phyloP scores from a whole-genome alignment of 2,888 invertebrate species.

The Dendrolimus pini region DNA sequence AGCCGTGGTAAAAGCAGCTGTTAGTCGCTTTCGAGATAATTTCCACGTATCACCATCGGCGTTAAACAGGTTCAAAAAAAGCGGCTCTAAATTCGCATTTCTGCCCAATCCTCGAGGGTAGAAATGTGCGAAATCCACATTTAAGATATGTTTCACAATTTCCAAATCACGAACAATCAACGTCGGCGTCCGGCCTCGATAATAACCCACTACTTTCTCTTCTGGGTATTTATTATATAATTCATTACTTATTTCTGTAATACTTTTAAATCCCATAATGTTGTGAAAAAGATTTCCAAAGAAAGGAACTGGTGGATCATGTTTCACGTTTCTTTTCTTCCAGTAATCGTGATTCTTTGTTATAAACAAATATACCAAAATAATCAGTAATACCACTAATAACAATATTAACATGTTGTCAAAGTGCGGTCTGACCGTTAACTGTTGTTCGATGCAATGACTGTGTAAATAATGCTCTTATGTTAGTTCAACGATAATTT shows the following conservation, averaged over 20 bases:
- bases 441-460: background rate
- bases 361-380: slow-evolving; percentile 30
- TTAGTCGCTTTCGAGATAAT: slow-evolving; percentile 45
- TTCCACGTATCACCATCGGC: slow-evolving; percentile 53
- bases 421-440: background rate
- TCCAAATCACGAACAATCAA: slow-evolving; percentile 46
- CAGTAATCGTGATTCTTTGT: slow-evolving; percentile 45
- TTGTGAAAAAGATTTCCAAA: slow-evolving; percentile 43
- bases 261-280: slow-evolving; percentile 29
- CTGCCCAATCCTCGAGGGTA: slow-evolving; percentile 38
- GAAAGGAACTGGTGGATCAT: slow-evolving; percentile 36
- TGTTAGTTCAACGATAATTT: too few species aligned
- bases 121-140: slow-evolving; percentile 41
- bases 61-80: slow-evolving; percentile 39
- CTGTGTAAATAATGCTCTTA: too few species aligned
- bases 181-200: slow-evolving; percentile 39
- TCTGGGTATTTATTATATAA: slow-evolving; percentile 42
- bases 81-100: slow-evolving; percentile 31
- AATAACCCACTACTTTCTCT: slow-evolving; percentile 52
- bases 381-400: slow-evolving; percentile 16
- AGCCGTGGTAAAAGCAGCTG: slow-evolving; percentile 50
- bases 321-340: slow-evolving; percentile 43
- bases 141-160: slow-evolving; percentile 36
- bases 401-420: slow-evolving; percentile 21
- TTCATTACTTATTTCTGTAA: slow-evolving; percentile 27